Evolutionary conservation across 2,888 invertebrate genomes (phyloP).

Genomic region (Apeira syringaria): DNA sequence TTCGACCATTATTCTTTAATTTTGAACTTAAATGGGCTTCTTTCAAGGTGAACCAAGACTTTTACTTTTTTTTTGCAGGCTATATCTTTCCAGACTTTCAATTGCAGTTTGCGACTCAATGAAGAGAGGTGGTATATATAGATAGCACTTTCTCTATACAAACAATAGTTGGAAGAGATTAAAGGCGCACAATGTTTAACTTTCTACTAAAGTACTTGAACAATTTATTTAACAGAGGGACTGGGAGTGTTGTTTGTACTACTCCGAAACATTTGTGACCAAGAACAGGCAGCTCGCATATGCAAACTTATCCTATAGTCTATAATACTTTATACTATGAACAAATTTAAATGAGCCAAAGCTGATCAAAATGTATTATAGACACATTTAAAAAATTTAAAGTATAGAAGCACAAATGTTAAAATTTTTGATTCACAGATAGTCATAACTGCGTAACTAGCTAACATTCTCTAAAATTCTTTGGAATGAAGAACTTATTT

Average conservation of each 20-base stretch:
- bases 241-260: conserved; percentile 28
- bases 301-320: no score
- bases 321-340: no score
- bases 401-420: no score
- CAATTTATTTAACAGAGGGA: conserved; percentile 32
- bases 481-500: no score
- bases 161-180: conserved; percentile 43
- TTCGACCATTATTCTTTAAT: conserved; percentile 36
- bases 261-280: no score
- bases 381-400: no score
- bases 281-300: no score
- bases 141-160: conserved; percentile 32
- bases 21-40: conserved; percentile 34
- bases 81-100: conserved; percentile 13
- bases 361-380: no score
- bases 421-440: no score
- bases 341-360: no score
- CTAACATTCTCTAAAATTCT: no score
- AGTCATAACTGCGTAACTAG: no score
- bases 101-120: conserved; percentile 14
- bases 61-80: conserved; percentile 39
- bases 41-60: conserved; percentile 42
- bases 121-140: conserved; percentile 12
- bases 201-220: conserved; percentile 33
- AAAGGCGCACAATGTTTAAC: conserved; percentile 37